These are phyloP conservation scores for Matsumurasca onukii DNA, from an alignment of 1,140 invertebrate species.

Conservation along the genomic window DNA sequence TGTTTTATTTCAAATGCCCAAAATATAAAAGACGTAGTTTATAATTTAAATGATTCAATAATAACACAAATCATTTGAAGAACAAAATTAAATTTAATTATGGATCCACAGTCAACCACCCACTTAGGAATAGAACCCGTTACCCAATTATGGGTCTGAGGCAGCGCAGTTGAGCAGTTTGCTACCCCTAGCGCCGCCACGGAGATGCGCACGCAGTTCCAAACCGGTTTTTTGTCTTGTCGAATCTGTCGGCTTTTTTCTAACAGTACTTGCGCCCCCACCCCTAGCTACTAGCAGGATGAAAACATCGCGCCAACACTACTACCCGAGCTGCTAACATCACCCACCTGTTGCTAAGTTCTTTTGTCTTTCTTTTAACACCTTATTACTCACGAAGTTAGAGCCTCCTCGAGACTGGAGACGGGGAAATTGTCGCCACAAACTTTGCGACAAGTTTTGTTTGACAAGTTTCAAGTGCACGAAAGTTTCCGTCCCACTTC, in stretches of 20 bases:
- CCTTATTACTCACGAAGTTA: background rate
- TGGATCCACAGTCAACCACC: no score
- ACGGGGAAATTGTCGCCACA: background rate
- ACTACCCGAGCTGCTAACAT: background rate
- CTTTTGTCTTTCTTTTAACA: background rate
- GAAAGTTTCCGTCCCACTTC: background rate
- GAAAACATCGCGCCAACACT: background rate
- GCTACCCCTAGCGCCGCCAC: background rate
- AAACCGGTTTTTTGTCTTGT: background rate
- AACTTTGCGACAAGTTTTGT: background rate
- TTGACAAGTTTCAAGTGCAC: background rate
- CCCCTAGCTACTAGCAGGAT: background rate
- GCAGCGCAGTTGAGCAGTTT: background rate
- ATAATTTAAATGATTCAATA: no score
- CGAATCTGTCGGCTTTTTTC: background rate
- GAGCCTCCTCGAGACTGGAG: background rate
- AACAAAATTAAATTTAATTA: no score
- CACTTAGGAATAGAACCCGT: no score
- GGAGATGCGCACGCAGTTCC: background rate
- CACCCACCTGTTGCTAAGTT: background rate
- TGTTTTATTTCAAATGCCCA: no score
- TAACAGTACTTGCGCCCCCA: background rate
- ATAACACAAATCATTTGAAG: no score
- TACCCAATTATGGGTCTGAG: background rate
- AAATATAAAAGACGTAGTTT: no score